These are phyloP conservation scores for Fragum whitleyi DNA, from an alignment of 2,888 invertebrate genomes.

Conservation along the genomic window DNA sequence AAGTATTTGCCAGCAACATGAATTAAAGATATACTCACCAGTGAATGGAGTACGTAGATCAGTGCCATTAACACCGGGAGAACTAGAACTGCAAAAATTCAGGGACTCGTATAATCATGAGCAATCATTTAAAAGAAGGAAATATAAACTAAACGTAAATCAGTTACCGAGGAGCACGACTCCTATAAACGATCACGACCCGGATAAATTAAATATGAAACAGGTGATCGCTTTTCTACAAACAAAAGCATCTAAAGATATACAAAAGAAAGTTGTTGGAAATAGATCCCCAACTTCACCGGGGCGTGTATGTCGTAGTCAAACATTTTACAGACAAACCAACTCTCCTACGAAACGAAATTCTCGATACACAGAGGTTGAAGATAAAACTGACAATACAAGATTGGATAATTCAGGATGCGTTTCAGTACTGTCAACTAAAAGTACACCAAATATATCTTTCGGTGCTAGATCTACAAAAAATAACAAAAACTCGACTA, in stretches of 20 bases:
- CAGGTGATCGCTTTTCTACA: slow-evolving; percentile 78
- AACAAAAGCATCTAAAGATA: slow-evolving; percentile 59
- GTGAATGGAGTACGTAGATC: slow-evolving; percentile 69
- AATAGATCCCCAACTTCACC: slow-evolving; percentile 6
- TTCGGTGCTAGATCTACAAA: slow-evolving; percentile 13
- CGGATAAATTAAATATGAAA: slow-evolving; percentile 80
- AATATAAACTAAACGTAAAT: slow-evolving; percentile 75
- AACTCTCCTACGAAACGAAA: neutral
- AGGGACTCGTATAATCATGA: slow-evolving; percentile 67
- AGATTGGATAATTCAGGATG: slow-evolving; percentile 40
- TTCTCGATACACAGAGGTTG: neutral
- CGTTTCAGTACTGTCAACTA: slow-evolving; percentile 61
- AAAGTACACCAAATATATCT: slow-evolving; percentile 61
- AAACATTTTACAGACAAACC: slow-evolving; percentile 13
- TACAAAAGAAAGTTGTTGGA: slow-evolving; percentile 39
- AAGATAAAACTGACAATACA: slow-evolving; percentile 31
- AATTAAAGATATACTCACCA: slow-evolving; percentile 49
- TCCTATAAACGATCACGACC: slow-evolving; percentile 78
- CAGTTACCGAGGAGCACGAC: slow-evolving; percentile 77
- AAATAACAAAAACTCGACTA: neutral
- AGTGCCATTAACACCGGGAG: slow-evolving; percentile 68
- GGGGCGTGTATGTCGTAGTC: slow-evolving; percentile 11
- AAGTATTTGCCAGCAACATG: slow-evolving; percentile 53
- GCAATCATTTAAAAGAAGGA: slow-evolving; percentile 66
- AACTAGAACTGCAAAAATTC: slow-evolving; percentile 69